These are phyloP conservation scores for Calliphora vomitoria DNA, from an alignment of 2,888 invertebrate genomes.

Conservation along the genomic window DNA sequence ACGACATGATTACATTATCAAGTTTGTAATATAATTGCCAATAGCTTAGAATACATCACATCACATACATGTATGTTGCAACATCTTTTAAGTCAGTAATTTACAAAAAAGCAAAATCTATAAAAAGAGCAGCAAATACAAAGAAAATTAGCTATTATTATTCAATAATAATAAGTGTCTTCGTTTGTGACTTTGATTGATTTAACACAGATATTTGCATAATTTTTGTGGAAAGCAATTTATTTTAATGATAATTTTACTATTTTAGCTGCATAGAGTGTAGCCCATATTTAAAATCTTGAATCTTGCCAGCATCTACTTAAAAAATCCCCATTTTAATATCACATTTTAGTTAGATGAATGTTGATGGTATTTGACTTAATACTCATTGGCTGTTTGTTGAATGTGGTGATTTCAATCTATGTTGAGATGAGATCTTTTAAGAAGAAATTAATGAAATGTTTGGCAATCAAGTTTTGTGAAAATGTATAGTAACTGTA, in stretches of 20 bases:
- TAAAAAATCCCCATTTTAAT: constrained; percentile 28
- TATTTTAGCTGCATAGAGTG: neutral
- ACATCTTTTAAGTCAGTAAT: constrained; percentile 5
- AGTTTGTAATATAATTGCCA: constrained; percentile 10
- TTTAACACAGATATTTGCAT: constrained; percentile 49
- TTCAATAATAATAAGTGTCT: constrained; percentile 45
- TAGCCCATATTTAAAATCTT: constrained; percentile 10
- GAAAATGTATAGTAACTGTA: neutral
- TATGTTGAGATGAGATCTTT: neutral
- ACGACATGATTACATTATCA: constrained; percentile 25
- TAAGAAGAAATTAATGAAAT: neutral
- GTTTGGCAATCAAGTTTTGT: neutral
- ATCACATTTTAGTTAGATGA: neutral
- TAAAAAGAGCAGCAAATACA: neutral
- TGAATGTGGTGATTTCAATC: constrained; percentile 4
- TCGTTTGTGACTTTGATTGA: constrained; percentile 15
- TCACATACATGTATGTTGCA: constrained; percentile 12
- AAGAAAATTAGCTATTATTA: constrained; percentile 24
- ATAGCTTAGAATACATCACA: constrained; percentile 15
- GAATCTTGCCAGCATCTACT: neutral
- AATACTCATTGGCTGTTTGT: neutral
- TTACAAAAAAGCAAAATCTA: neutral
- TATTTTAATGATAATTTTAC: constrained; percentile 43
- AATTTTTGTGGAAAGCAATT: constrained; percentile 16
- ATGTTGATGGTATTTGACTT: constrained; percentile 22